A percentile compares a stretch with the other conserved stretches of the same genome.
Conservation (phyloP, 2,113 vertebrate genomes). For the Carollia perspicillata region DNA sequence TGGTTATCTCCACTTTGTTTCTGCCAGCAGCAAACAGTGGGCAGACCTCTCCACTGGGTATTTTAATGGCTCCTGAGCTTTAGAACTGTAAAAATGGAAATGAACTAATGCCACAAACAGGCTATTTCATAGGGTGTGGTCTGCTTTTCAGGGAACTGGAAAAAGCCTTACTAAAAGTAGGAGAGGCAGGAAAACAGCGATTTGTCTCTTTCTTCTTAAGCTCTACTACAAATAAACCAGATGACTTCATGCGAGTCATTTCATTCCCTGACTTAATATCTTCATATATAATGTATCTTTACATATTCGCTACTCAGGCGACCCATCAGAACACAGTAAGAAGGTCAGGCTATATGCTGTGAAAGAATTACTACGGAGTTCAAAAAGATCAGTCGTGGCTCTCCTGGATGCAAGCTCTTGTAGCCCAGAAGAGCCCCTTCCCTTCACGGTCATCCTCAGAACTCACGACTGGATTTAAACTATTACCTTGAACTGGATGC, state of each 20-base stretch:
- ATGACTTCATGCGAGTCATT: neutral
- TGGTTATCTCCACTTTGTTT: neutral
- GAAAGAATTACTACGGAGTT: neutral
- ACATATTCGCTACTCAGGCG: neutral
- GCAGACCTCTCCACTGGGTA: neutral
- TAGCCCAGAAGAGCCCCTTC: neutral
- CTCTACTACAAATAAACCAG: neutral
- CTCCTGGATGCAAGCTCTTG: neutral
- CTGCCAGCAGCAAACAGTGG: neutral
- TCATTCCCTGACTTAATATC: neutral
- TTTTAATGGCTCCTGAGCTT: neutral
- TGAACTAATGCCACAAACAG: slow-evolving; percentile 29
- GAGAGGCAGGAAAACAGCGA: neutral
- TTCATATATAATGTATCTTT: neutral
- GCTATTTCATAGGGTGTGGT: neutral
- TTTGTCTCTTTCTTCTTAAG: neutral
- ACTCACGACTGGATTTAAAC: neutral
- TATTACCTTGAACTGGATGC: neutral
- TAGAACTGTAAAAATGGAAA: slow-evolving; percentile 54
- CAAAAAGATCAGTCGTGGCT: neutral
- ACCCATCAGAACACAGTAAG: neutral
- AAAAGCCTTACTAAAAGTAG: slow-evolving; percentile 37
- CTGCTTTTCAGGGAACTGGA: neutral
- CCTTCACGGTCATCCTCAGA: neutral
- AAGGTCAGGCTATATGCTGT: neutral